Base-by-base conservation (phyloP, 1,140 invertebrate genomes). In the Drosophila busckii region DNA sequence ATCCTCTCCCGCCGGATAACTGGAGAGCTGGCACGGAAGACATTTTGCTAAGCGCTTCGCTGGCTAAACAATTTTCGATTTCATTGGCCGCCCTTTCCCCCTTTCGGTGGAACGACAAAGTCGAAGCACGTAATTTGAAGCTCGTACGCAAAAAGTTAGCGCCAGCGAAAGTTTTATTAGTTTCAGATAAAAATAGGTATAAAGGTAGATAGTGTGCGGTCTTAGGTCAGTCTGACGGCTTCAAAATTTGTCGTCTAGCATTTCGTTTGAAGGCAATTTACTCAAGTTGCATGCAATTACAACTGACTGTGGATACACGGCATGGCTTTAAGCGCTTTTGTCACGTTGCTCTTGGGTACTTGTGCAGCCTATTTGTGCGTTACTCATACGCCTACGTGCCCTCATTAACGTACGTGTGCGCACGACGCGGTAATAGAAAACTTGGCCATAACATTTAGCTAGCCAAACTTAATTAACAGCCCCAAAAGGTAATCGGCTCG, bases 1-100 rank as follows among this genome's bases (percentile, higher is more conserved):
- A 25, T 10, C 34, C 22, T 41, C 8, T 20, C 12, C 9, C 12
- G 56, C 23, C 20, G 48, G 19, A 28, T 17, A 41, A 41, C 41
- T 50, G 62, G 64, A 56, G 70, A 80, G 60, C 73, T 68, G 68
- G 68, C 68, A 78, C 73, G 73, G 73, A 78, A 78, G 75, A 78
- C 73, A 78, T 78, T 78, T 80, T 68, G 73, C 73, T 80, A 78
- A 78, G 68, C 73, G 68, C 73, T 78, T 68, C 73, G 75, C 73
- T 80, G 68, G 62, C 73, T 75, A 78, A 80, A 80, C 73, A 78
- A 78, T 80, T 78, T 78, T 78, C 73, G 73, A 78, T 78, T 80
- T 73, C 58, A 65, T 49, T 61, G 44, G 61, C 29, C 25, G 22
- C 17, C 49, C 55, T 46, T 25, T 42, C 16, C 41, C 26, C 16